phyloP scores from a whole-genome alignment of 1,140 invertebrate genomes.

The Drosophila santomea region DNA sequence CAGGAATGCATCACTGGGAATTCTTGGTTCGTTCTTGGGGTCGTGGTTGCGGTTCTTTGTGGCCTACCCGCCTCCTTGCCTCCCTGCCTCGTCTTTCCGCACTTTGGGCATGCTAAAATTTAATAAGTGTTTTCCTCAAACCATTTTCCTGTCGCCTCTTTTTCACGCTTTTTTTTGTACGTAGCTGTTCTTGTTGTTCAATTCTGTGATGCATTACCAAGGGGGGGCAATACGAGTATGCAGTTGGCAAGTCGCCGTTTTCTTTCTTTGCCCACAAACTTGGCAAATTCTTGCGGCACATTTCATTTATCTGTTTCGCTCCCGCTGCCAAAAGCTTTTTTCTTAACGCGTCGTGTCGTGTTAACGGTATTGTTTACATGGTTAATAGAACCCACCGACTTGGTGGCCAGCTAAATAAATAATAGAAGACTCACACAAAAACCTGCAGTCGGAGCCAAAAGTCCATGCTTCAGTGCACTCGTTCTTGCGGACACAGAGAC shows the following conservation, averaged over 20 bases:
- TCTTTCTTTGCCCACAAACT: constrained; percentile 18
- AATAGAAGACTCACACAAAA: constrained; percentile 58
- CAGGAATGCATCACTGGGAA: constrained; percentile 25
- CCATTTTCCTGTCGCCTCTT: constrained; percentile 66
- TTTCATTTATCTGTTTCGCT: constrained; percentile 38
- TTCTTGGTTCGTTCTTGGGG: constrained; percentile 44
- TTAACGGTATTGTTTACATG: constrained; percentile 81
- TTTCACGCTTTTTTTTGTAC: constrained; percentile 47
- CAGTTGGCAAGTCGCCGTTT: constrained; percentile 44
- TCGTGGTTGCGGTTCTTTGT: constrained; percentile 39
- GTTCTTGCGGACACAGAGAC: constrained; percentile 26
- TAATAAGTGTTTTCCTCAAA: constrained; percentile 79
- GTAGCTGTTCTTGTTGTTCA: constrained; percentile 49
- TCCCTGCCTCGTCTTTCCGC: constrained; percentile 3
- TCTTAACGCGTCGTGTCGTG: constrained; percentile 55
- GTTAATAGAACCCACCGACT: constrained; percentile 69
- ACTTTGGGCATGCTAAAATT: constrained; percentile 73
- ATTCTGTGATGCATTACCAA: constrained; percentile 58
- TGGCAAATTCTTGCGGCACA: constrained; percentile 65
- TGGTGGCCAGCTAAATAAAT: constrained; percentile 70
- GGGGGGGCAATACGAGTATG: constrained; percentile 23
- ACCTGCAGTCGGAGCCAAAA: constrained; percentile 42
- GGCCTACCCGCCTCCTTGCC: neutral
- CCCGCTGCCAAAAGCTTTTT: constrained; percentile 19
- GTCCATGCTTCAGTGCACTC: constrained; percentile 57